phyloP scores from a whole-genome alignment of 37 sponge, comb jelly and placozoan genomes.

The Halisarca cf. caerulea region DNA sequence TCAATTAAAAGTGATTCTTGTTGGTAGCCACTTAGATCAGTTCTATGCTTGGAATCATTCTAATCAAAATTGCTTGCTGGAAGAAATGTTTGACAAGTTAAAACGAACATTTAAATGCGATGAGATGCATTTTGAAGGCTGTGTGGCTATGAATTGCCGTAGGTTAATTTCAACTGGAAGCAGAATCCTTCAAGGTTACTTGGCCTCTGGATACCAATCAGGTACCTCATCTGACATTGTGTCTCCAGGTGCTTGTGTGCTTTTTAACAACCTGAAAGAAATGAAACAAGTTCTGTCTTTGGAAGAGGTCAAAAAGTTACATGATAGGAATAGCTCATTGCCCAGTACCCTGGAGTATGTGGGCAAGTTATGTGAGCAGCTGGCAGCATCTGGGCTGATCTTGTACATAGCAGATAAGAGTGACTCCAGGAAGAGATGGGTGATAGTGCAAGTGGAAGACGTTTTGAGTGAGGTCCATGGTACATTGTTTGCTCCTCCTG shows the following conservation, averaged over 20 bases:
- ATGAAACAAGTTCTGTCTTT: background rate
- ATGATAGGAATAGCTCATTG: background rate
- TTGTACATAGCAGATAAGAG: background rate
- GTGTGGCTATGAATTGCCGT: background rate
- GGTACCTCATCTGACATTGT: background rate
- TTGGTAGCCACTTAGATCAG: conserved; percentile 1
- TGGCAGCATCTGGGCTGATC: background rate
- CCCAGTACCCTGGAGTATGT: no score
- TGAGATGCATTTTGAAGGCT: background rate
- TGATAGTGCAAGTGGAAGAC: background rate
- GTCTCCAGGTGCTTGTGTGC: background rate
- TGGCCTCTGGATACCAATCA: no score
- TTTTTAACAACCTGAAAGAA: background rate
- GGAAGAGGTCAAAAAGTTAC: background rate
- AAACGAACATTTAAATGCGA: background rate
- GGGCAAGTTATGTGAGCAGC: background rate
- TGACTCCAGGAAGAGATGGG: background rate
- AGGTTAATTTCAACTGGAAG: background rate
- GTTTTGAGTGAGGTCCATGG: background rate
- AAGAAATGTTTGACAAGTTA: background rate
- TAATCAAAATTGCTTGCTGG: background rate
- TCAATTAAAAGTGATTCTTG: background rate
- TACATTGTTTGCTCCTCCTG: conserved; percentile 1
- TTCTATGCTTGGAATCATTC: background rate
- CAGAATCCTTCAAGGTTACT: background rate